phyloP scores from a whole-genome alignment of 2,113 vertebrate genomes.

The Regulus satrapa region DNA sequence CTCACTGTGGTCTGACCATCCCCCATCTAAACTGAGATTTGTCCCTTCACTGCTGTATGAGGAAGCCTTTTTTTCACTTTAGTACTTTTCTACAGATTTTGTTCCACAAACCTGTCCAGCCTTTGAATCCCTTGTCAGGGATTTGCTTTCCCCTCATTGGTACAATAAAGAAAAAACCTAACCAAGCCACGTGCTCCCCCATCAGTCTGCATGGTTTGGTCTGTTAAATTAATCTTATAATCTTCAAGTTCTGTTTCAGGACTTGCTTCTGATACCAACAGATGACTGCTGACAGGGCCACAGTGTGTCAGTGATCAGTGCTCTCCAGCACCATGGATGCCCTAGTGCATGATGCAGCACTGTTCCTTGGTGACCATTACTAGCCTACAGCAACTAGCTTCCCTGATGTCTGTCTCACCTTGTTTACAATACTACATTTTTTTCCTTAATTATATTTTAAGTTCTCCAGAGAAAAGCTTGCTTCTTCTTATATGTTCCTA shows the following conservation, averaged over 20 bases:
- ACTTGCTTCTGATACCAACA: background rate
- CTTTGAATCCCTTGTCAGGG: background rate
- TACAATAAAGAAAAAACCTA: background rate
- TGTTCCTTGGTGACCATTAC: fast-evolving
- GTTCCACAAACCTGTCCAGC: background rate
- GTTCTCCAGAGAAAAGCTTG: background rate
- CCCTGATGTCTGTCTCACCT: background rate
- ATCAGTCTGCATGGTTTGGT: background rate
- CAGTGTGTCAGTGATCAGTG: background rate
- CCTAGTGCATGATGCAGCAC: background rate
- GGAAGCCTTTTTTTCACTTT: background rate
- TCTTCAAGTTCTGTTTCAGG: background rate
- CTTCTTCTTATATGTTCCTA: background rate
- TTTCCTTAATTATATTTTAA: background rate
- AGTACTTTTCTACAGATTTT: background rate
- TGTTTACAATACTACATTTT: background rate
- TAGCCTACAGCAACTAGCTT: background rate
- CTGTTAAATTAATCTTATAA: background rate
- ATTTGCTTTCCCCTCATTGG: background rate
- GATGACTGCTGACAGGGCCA: background rate
- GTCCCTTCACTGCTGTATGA: background rate
- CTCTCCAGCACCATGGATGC: background rate
- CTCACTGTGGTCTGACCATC: background rate
- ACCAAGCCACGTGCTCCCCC: background rate
- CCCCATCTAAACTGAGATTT: background rate